phyloP scores from a whole-genome alignment of 2,797 vertebrate genomes.

The Ptychobarbus kaznakovi region DNA sequence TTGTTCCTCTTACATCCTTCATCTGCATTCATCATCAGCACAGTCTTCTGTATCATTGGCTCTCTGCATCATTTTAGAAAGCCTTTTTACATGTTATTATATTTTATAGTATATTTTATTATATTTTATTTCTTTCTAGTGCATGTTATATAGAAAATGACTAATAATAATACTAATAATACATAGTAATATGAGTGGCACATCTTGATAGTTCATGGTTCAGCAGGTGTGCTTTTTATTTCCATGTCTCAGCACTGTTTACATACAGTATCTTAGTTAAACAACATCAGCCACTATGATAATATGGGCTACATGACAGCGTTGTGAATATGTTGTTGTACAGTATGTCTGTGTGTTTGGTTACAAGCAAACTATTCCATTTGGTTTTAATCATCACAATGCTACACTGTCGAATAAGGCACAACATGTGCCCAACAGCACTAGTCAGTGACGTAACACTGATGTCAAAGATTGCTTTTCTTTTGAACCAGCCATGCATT shows the following conservation, averaged over 20 bases:
- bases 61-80: not conserved
- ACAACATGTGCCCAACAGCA: constrained; percentile 38
- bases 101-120: not conserved
- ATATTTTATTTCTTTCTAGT: not conserved
- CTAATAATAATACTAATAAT: not conserved
- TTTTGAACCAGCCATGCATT: constrained; percentile 22
- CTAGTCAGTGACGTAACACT: constrained; percentile 5
- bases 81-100: not conserved
- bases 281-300: constrained; percentile 38
- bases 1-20: not conserved
- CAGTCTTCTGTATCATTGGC: too few species aligned
- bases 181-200: constrained; percentile 1
- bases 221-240: constrained; percentile 52
- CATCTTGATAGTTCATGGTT: constrained; percentile 21
- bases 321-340: constrained; percentile 33
- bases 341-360: constrained; percentile 1
- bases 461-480: constrained; percentile 38
- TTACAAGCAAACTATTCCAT: not conserved
- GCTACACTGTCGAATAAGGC: constrained; percentile 2
- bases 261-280: constrained; percentile 37
- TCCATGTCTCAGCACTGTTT: constrained; percentile 48
- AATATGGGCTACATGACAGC: constrained; percentile 19
- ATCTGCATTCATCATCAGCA: not conserved
- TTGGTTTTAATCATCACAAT: not conserved
- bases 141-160: not conserved